phyloP scores from a whole-genome alignment of 2,888 invertebrate genomes.

The Monopis laevigella region DNA sequence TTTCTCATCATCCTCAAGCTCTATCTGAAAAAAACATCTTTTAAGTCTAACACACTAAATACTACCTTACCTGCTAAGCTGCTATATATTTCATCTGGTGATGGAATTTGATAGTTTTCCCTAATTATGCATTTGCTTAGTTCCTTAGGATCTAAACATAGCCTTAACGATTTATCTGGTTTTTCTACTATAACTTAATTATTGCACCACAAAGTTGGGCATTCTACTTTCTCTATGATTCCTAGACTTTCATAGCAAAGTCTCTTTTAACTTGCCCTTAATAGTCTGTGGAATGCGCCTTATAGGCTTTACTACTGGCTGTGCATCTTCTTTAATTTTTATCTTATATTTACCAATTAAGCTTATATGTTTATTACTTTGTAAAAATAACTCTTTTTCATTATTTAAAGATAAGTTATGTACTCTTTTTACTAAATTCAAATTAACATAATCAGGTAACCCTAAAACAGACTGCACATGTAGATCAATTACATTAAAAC shows the following conservation, averaged over 20 bases:
- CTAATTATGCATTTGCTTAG: conserved; percentile 16
- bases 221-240: conserved; percentile 16
- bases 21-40: conserved; percentile 19
- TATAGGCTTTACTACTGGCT: conserved; percentile 15
- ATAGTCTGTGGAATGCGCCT: conserved; percentile 14
- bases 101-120: conserved; percentile 18
- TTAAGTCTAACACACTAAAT: conserved; percentile 18
- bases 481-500: too few relatives aligned
- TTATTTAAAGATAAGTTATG: too few relatives aligned
- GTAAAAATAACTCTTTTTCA: too few relatives aligned
- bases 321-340: not conserved
- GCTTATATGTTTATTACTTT: not conserved
- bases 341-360: not conserved
- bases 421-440: too few relatives aligned
- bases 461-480: too few relatives aligned
- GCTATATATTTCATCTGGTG: conserved; percentile 19
- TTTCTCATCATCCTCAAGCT: conserved; percentile 14
- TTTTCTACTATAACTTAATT: conserved; percentile 25
- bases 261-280: conserved; percentile 12
- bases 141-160: conserved; percentile 26
- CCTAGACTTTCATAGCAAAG: conserved; percentile 15
- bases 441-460: too few relatives aligned
- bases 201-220: conserved; percentile 17
- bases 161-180: conserved; percentile 20
- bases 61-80: conserved; percentile 22